Evolutionary conservation across 2,113 vertebrate genomes (phyloP).

Genomic region (Ciconia stormi): DNA sequence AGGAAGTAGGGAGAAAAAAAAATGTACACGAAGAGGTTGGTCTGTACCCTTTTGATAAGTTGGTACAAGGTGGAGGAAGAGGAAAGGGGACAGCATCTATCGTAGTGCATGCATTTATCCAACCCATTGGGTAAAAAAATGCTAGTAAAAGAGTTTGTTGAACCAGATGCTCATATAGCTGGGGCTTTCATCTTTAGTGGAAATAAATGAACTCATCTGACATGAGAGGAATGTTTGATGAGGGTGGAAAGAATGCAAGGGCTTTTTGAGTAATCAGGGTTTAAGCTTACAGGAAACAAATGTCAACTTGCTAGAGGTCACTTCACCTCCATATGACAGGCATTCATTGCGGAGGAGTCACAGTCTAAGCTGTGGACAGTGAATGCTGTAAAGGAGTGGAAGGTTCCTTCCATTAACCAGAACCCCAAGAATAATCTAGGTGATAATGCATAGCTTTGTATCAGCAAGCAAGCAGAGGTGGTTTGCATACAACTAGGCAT

Average conservation of each 20-base stretch:
- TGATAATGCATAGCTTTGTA: background rate
- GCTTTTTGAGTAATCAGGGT: background rate
- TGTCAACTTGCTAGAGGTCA: background rate
- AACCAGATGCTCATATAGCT: background rate
- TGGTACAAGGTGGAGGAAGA: background rate
- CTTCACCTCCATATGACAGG: background rate
- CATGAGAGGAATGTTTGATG: background rate
- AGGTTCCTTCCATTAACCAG: background rate
- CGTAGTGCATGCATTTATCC: background rate
- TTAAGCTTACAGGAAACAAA: constrained; percentile 9
- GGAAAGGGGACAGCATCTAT: background rate
- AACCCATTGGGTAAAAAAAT: background rate
- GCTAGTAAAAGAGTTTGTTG: background rate
- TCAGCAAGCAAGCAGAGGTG: background rate
- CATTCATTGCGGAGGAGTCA: background rate
- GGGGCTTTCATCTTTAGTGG: background rate
- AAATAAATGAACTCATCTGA: background rate
- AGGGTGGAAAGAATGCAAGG: background rate
- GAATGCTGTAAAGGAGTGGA: background rate
- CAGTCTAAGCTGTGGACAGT: background rate
- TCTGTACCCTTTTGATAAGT: background rate
- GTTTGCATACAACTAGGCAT: background rate
- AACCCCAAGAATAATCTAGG: background rate
- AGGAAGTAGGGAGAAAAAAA: background rate
- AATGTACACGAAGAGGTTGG: background rate